Evolutionary conservation across 2,113 vertebrate genomes (phyloP).

Genomic region (Paradoxurus hermaphroditus): DNA sequence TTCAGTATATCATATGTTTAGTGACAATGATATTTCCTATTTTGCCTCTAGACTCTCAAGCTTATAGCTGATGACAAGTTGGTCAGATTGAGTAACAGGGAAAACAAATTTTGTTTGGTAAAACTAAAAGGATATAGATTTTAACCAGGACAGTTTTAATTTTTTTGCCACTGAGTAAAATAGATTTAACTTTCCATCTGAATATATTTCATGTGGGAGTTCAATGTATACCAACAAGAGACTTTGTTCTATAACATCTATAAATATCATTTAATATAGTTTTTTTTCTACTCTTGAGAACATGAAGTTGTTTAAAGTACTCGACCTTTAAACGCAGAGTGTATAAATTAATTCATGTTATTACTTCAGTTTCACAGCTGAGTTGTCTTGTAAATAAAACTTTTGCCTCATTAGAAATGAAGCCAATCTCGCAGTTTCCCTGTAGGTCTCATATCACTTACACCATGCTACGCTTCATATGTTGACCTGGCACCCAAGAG

Average conservation of each 20-base stretch:
- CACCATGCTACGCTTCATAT: not conserved
- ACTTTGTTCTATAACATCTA: not conserved
- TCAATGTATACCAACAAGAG: not conserved
- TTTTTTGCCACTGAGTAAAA: not conserved
- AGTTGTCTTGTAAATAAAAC: conserved; percentile 61
- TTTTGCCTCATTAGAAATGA: conserved; percentile 53
- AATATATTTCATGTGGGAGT: not conserved
- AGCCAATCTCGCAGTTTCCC: conserved; percentile 13
- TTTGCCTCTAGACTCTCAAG: not conserved
- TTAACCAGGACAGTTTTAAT: not conserved
- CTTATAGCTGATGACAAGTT: not conserved
- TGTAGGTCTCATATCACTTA: not conserved
- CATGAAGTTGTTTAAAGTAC: conserved; percentile 18
- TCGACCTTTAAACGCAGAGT: conserved; percentile 43
- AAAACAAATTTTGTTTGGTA: not conserved
- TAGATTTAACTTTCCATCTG: not conserved
- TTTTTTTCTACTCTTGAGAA: not conserved
- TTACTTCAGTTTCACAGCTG: conserved; percentile 61
- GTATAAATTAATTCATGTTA: conserved; percentile 60
- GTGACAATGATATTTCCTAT: not conserved
- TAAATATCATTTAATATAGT: conserved; percentile 14
- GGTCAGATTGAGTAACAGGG: not conserved
- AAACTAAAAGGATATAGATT: not conserved
- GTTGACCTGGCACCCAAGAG: conserved; percentile 37
- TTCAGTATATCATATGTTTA: not conserved